Conservation (phyloP, 2,113 vertebrate species). For the Mesembrinibis cayennensis region DNA sequence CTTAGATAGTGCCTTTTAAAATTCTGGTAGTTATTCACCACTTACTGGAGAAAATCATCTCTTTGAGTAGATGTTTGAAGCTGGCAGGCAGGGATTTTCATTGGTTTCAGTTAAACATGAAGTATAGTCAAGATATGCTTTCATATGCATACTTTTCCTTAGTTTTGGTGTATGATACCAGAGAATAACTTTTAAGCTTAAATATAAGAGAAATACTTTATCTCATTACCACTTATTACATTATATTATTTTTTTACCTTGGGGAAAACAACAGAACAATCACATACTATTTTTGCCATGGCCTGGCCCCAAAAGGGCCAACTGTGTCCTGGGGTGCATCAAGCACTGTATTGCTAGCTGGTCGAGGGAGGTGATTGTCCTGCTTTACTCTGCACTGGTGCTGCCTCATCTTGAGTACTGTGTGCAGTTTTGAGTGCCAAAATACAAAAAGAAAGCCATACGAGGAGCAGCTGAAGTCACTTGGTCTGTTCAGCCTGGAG, state of each 20-base stretch:
- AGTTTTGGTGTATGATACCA: background rate
- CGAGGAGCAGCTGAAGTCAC: too few relatives aligned
- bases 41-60: background rate
- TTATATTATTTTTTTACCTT: background rate
- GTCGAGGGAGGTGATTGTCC: too few relatives aligned
- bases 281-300: background rate
- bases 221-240: background rate
- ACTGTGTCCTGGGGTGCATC: too few relatives aligned
- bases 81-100: background rate
- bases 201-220: background rate
- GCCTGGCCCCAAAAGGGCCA: too few relatives aligned
- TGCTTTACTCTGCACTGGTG: too few relatives aligned
- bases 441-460: too few relatives aligned
- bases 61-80: background rate
- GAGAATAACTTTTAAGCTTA: background rate
- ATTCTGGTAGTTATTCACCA: background rate
- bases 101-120: background rate
- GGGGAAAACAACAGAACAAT: background rate
- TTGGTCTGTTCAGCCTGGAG: too few relatives aligned
- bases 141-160: background rate
- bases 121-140: background rate
- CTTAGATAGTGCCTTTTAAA: constrained; percentile 16
- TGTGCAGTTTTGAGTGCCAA: too few relatives aligned
- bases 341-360: too few relatives aligned
- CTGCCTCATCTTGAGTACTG: too few relatives aligned